A percentile compares a stretch with the other conserved stretches of the same genome.
phyloP scores from a whole-genome alignment of 2,113 vertebrate genomes.

The Rutilus rutilus region DNA sequence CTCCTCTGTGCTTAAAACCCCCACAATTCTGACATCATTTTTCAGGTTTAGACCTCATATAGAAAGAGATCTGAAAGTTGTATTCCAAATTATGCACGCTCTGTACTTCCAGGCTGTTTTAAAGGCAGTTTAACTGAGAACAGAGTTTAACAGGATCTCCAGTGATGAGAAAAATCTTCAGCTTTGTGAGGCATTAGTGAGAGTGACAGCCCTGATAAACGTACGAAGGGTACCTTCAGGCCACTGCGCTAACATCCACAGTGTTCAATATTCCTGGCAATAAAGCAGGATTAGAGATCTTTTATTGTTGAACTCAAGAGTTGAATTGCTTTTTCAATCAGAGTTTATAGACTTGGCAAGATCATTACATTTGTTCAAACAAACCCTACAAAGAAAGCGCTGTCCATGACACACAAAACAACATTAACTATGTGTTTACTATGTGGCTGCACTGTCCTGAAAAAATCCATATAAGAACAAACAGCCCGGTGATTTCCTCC shows the following conservation, averaged over 20 bases:
- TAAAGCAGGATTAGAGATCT: conserved; percentile 74
- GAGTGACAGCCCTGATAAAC: conserved; percentile 57
- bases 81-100: conserved; percentile 28
- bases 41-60: conserved; percentile 17
- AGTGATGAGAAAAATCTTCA: conserved; percentile 78
- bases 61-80: conserved; percentile 14
- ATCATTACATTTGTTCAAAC: conserved; percentile 71
- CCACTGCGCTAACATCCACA: conserved; percentile 65
- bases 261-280: conserved; percentile 74
- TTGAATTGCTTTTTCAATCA: conserved; percentile 69
- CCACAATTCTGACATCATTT: conserved; percentile 6
- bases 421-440: conserved; percentile 56
- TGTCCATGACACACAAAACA: conserved; percentile 59
- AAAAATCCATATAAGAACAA: conserved; percentile 40
- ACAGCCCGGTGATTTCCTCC: background rate
- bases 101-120: conserved; percentile 26
- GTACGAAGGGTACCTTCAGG: conserved; percentile 67
- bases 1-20: conserved; percentile 68
- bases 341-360: conserved; percentile 67
- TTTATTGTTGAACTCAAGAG: conserved; percentile 68
- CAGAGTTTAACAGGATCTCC: conserved; percentile 65
- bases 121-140: conserved; percentile 24
- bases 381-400: conserved; percentile 49
- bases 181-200: conserved; percentile 60
- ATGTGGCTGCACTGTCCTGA: background rate